These are phyloP conservation scores for Andrena cerasifolii DNA, from an alignment of 1,140 invertebrate genomes.

Conservation along the genomic window DNA sequence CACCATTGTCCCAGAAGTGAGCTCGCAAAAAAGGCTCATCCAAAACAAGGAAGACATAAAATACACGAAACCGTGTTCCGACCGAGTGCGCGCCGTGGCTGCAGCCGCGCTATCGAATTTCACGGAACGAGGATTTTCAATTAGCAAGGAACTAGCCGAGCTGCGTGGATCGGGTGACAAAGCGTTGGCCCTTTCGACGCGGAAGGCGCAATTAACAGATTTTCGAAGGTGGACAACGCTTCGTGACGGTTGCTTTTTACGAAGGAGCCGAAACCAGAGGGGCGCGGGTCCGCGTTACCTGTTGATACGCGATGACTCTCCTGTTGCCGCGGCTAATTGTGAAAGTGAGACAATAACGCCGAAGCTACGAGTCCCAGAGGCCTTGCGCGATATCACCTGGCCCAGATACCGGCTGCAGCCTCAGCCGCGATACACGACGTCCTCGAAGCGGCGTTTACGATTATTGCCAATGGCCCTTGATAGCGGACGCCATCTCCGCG, in stretches of 20 bases:
- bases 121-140: constrained; percentile 41
- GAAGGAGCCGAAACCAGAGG: constrained; percentile 13
- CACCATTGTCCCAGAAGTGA: neutral
- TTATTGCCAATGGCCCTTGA: constrained; percentile 58
- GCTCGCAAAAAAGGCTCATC: neutral
- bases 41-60: neutral
- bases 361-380: constrained; percentile 34
- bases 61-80: neutral
- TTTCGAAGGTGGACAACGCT: constrained; percentile 23
- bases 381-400: constrained; percentile 43
- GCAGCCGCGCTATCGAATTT: constrained; percentile 35
- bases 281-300: constrained; percentile 50
- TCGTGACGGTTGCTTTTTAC: constrained; percentile 29
- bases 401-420: constrained; percentile 34
- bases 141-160: constrained; percentile 26
- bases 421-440: constrained; percentile 55
- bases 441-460: constrained; percentile 66
- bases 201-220: constrained; percentile 43
- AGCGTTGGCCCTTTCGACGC: constrained; percentile 18
- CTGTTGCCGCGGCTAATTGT: constrained; percentile 65
- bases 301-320: constrained; percentile 58
- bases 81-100: neutral
- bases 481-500: constrained; percentile 33
- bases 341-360: constrained; percentile 70
- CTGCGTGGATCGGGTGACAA: constrained; percentile 27